Percentiles rank a stretch among this genome's conserved stretches.
phyloP scores from a whole-genome alignment of 2,888 invertebrate species.

The Oxyteleia sp. region DNA sequence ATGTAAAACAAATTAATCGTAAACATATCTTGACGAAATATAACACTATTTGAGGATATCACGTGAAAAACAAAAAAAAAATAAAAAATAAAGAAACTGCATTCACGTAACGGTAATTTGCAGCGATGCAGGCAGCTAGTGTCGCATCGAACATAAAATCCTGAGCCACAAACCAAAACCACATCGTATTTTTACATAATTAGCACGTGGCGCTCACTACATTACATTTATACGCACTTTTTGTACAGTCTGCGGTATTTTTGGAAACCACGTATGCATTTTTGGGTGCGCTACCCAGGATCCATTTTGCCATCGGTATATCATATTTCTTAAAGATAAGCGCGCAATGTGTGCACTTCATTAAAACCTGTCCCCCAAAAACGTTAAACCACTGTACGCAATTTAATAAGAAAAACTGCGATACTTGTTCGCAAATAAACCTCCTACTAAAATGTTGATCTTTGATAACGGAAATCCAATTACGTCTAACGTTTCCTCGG shows the following conservation, averaged over 20 bases:
- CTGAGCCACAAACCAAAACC: slow-evolving; percentile 82
- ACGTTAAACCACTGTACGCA: neutral
- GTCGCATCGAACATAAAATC: slow-evolving; percentile 66
- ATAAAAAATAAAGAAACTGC: slow-evolving; percentile 50
- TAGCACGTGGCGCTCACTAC: slow-evolving; percentile 85
- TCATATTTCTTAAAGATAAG: slow-evolving; percentile 87
- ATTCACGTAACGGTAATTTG: slow-evolving; percentile 55
- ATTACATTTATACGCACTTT: slow-evolving; percentile 83
- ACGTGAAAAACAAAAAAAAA: too few species aligned
- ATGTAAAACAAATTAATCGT: too few species aligned
- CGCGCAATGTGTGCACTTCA: slow-evolving; percentile 53
- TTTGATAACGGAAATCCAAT: slow-evolving; percentile 31
- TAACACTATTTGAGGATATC: too few species aligned
- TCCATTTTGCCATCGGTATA: slow-evolving; percentile 79
- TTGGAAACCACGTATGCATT: slow-evolving; percentile 84
- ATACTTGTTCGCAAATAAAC: neutral
- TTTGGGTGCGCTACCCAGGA: slow-evolving; percentile 72
- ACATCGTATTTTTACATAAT: slow-evolving; percentile 87
- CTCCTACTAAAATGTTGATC: slow-evolving; percentile 7
- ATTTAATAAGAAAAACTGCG: slow-evolving; percentile 1
- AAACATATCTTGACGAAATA: too few species aligned
- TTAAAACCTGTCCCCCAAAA: slow-evolving; percentile 16
- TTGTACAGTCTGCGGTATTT: slow-evolving; percentile 85
- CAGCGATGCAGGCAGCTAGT: slow-evolving; percentile 39
- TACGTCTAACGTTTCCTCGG: slow-evolving; percentile 17